Base-by-base conservation (phyloP, 2,888 invertebrate species). In the Caenorhabditis drosophilae region DNA sequence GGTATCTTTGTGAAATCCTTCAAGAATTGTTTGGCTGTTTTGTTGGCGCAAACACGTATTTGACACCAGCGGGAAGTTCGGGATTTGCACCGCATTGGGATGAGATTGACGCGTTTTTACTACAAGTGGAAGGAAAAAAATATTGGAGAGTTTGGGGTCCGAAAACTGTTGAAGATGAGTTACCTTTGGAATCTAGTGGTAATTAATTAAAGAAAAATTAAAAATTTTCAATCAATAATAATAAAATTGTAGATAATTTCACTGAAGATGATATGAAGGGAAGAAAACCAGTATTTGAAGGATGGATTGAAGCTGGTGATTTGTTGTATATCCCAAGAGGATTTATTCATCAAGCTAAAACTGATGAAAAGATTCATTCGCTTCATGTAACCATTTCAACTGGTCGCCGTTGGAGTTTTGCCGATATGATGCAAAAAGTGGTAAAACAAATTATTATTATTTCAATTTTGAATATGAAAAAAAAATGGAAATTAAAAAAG, bases 11-110 rank as follows among this genome's bases (percentile, higher is more conserved):
- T 69, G 87, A 92, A 3, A 89, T 89, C 0, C 86, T 98, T 54
- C 97, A 98, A 73, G 96, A 96, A 84, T 90, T 89, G 81, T 95
- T 97, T 83, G 91, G 91, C 50, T 92, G 91, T 50, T 91, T 93
- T 87, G 93, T 94, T 44, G 97, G 97, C 2, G 92, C 93, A 0
- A 98, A 98, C 88, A 89, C 91, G 85, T 98, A 98, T 83, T 85
- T 97, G 52, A 98, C 98, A 1, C 98, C 98, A 2, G 90, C 94
- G 0, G 90, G 91, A 61, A 91, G 92, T 74, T 96, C 97, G 86
- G 98, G 98, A 0, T 98, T 98, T 86, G 97, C 97, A 0, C 97
- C 97, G 0, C 98, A 98, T 85, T 97, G 90, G 84, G 98, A 98
- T 86, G 98, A 98, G 82, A 97, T 98, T 70, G 98, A 98, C 86